phyloP scores from a whole-genome alignment of 1,140 invertebrate genomes.

The Trichonephila clavipes region DNA sequence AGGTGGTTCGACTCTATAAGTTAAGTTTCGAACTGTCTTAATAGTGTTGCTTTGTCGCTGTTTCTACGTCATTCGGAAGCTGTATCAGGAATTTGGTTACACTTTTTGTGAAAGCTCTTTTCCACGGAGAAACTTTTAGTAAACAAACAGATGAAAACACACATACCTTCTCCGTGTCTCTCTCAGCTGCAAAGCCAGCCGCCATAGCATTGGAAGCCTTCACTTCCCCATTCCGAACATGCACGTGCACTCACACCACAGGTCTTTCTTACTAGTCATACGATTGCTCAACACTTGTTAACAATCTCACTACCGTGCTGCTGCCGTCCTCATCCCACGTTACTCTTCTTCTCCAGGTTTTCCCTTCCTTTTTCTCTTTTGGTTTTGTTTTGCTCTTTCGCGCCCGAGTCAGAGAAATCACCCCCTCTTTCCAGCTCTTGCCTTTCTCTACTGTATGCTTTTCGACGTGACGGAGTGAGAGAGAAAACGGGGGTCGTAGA shows the following conservation, averaged over 20 bases:
- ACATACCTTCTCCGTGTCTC: constrained; percentile 69
- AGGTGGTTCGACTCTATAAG: too few species aligned
- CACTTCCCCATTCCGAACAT: constrained; percentile 61
- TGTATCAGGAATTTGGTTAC: too few species aligned
- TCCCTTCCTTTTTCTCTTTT: constrained; percentile 9
- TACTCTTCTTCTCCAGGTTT: neutral
- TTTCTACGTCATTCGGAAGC: too few species aligned
- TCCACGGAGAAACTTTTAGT: neutral
- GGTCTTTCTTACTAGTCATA: neutral
- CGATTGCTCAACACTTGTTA: constrained; percentile 41
- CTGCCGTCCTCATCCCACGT: constrained; percentile 8
- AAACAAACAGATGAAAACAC: neutral
- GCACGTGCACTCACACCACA: constrained; percentile 62
- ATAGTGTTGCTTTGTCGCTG: too few species aligned
- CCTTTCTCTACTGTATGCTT: constrained; percentile 61
- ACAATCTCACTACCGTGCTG: neutral
- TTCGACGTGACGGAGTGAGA: constrained; percentile 43
- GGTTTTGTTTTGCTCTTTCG: constrained; percentile 39
- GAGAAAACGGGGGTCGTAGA: constrained; percentile 56
- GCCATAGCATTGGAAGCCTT: constrained; percentile 61
- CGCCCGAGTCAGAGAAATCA: neutral
- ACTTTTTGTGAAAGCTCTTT: too few species aligned
- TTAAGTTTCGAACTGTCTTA: too few species aligned
- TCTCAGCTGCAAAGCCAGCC: constrained; percentile 34
- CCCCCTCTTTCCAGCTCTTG: constrained; percentile 64